Conservation (phyloP, 2,113 vertebrate species). For the Neolamprologus brichardi region DNA sequence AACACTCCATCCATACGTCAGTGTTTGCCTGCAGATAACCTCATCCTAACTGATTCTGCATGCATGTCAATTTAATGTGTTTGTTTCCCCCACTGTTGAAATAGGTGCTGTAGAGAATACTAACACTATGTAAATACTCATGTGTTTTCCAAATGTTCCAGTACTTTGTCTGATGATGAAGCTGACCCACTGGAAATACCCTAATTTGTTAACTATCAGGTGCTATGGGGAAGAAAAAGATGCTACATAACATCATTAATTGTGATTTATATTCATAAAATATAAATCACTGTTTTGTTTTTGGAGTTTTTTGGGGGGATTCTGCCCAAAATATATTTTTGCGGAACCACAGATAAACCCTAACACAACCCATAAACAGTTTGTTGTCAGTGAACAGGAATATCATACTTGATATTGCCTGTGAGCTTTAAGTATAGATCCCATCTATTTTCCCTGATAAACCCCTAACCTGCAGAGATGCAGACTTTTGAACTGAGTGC, state of each 20-base stretch:
- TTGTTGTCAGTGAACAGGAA: background rate
- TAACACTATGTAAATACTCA: background rate
- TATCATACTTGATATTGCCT: background rate
- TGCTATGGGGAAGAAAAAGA: background rate
- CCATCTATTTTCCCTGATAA: background rate
- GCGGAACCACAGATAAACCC: background rate
- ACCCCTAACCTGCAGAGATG: background rate
- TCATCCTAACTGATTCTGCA: conserved; percentile 3
- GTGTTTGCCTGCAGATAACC: background rate
- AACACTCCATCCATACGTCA: conserved; percentile 23
- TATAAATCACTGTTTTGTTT: background rate
- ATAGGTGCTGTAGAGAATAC: background rate
- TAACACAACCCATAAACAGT: background rate
- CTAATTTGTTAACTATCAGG: background rate
- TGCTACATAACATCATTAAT: background rate
- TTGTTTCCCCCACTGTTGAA: background rate
- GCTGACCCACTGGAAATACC: background rate
- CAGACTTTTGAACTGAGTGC: background rate
- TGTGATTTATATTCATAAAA: background rate
- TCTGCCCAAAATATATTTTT: background rate
- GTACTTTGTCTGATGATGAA: background rate
- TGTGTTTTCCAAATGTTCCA: background rate
- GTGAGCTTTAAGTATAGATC: background rate
- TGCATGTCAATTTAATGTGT: background rate
- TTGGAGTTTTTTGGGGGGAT: background rate